Conservation (phyloP, 2,113 vertebrate genomes). For the Phalacrocorax carbo region DNA sequence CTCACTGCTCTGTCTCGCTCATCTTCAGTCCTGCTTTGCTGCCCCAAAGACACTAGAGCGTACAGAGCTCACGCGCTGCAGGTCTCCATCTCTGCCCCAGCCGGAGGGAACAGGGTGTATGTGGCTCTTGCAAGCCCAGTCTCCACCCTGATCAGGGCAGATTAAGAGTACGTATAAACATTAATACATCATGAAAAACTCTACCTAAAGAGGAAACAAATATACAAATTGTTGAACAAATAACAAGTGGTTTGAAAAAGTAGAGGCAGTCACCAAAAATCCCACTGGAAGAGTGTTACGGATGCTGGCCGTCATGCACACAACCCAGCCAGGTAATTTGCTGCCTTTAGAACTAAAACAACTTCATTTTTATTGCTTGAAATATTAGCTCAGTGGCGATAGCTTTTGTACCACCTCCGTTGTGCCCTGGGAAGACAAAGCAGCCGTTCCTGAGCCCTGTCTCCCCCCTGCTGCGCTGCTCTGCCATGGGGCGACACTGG, state of each 20-base stretch:
- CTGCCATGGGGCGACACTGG: background rate
- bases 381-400: conserved; percentile 8
- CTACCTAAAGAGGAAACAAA: background rate
- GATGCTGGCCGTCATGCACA: conserved; percentile 8
- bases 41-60: no score
- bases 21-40: background rate
- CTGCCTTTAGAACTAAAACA: conserved; percentile 41
- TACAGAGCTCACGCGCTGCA: fast-evolving
- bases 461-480: fast-evolving
- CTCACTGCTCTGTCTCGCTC: background rate
- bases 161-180: background rate
- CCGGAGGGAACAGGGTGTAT: fast-evolving
- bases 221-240: conserved; percentile 38
- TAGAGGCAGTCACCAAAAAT: background rate
- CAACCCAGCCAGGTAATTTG: conserved; percentile 46
- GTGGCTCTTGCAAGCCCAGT: background rate
- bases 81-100: background rate
- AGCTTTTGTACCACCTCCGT: background rate
- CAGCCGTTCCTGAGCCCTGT: background rate
- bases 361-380: conserved; percentile 44
- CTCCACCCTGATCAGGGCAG: background rate
- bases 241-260: conserved; percentile 1
- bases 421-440: conserved; percentile 16
- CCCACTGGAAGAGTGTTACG: background rate
- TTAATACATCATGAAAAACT: background rate